Evolutionary conservation across 2,888 invertebrate genomes (phyloP).

Genomic region (Brachyopa scutellaris): DNA sequence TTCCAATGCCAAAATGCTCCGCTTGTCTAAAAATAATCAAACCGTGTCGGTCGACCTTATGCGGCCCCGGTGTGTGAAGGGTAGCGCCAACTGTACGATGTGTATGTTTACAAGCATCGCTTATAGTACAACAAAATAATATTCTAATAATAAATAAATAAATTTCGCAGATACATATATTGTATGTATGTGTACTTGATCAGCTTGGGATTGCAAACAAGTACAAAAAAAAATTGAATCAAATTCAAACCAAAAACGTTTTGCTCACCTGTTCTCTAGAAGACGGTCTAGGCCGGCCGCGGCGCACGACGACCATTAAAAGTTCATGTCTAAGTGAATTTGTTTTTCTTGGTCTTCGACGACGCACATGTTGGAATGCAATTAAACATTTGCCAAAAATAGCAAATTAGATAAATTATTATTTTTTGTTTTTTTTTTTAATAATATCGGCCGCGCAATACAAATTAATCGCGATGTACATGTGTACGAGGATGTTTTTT

Average conservation of each 20-base stretch:
- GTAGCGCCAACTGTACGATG: background rate
- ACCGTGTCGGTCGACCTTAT: conserved; percentile 37
- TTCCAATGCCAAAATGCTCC: conserved; percentile 37
- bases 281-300: conserved; percentile 24
- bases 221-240: background rate
- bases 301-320: conserved; percentile 24
- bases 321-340: conserved; percentile 8
- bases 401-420: conserved; percentile 30
- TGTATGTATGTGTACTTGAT: too few species aligned
- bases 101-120: background rate
- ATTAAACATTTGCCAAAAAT: conserved; percentile 56
- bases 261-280: conserved; percentile 54
- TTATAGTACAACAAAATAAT: background rate
- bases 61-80: background rate
- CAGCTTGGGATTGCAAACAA: too few species aligned
- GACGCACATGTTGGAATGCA: conserved; percentile 64
- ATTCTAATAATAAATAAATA: too few species aligned
- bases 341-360: background rate
- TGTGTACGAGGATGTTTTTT: conserved; percentile 25
- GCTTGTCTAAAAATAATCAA: conserved; percentile 38
- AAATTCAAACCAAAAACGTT: conserved; percentile 25
- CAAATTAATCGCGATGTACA: conserved; percentile 3
- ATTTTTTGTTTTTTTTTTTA: background rate
- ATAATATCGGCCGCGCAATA: background rate
- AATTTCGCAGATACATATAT: too few species aligned